Conservation (phyloP, 2,113 vertebrate genomes). For the Trochalopteron elliotii region DNA sequence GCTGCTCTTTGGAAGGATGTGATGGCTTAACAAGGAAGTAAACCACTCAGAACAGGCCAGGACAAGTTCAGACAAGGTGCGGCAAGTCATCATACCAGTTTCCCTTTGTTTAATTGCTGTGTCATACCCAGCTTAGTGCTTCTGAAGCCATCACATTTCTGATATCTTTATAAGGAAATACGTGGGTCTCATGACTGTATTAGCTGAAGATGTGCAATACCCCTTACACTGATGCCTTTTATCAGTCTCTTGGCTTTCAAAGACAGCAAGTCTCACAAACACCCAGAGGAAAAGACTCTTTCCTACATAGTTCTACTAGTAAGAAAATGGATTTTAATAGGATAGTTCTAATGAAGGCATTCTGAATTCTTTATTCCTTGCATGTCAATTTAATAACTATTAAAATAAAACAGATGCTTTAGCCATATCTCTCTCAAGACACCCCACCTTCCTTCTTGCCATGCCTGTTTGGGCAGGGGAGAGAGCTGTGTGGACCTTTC, state of each 20-base stretch:
- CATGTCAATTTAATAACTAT: not conserved
- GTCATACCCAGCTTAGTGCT: not conserved
- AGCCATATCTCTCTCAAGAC: not conserved
- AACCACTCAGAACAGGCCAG: not conserved
- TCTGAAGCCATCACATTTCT: not conserved
- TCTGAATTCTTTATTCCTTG: not conserved
- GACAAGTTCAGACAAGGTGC: not conserved
- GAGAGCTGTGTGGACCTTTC: not conserved
- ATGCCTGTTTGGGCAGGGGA: not conserved
- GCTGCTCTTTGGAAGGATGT: not conserved
- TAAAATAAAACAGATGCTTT: not conserved
- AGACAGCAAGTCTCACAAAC: not conserved
- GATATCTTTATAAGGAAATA: not conserved
- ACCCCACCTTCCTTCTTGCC: not conserved
- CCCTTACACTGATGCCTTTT: not conserved
- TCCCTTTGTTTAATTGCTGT: not conserved
- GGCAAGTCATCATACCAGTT: not conserved
- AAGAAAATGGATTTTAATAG: not conserved
- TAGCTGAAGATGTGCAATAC: not conserved
- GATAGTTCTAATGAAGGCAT: not conserved
- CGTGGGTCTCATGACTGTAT: not conserved
- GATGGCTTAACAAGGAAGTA: not conserved
- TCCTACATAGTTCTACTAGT: not conserved
- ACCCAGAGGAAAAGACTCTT: not conserved
- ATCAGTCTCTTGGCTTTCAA: not conserved